Conservation (phyloP, 2,797 vertebrate genomes). For the Sphenodon punctatus region DNA sequence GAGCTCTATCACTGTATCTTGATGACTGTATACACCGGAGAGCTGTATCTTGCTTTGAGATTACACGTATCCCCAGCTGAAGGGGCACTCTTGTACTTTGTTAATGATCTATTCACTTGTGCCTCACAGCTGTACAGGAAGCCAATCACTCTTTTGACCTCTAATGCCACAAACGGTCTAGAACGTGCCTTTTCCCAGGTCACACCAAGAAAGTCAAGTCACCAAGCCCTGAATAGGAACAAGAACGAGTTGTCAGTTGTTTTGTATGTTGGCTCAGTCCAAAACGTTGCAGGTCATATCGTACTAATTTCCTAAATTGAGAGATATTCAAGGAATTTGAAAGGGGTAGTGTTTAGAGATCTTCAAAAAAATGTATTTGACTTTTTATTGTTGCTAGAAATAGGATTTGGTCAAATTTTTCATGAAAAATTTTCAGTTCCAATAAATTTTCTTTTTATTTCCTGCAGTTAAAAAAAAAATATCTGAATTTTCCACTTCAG, state of each 20-base stretch:
- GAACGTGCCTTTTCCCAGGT: too few species aligned
- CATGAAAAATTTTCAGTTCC: too few species aligned
- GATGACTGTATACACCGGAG: accelerated
- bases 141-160: neutral
- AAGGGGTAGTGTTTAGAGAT: neutral
- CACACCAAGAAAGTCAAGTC: too few species aligned
- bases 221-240: too few species aligned
- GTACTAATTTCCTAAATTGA: neutral
- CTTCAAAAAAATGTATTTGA: too few species aligned
- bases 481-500: too few species aligned
- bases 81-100: neutral
- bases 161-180: neutral
- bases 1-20: neutral
- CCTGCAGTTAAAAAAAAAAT: too few species aligned
- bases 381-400: too few species aligned
- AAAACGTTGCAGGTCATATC: neutral
- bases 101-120: neutral
- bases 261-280: neutral
- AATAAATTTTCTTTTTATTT: too few species aligned
- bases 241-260: too few species aligned
- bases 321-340: neutral
- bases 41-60: neutral
- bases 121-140: neutral
- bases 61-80: neutral
- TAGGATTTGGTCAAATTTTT: too few species aligned